These are phyloP conservation scores for Blastomussa wellsi DNA, from an alignment of 92 coral and sea anemone species.

Conservation along the genomic window DNA sequence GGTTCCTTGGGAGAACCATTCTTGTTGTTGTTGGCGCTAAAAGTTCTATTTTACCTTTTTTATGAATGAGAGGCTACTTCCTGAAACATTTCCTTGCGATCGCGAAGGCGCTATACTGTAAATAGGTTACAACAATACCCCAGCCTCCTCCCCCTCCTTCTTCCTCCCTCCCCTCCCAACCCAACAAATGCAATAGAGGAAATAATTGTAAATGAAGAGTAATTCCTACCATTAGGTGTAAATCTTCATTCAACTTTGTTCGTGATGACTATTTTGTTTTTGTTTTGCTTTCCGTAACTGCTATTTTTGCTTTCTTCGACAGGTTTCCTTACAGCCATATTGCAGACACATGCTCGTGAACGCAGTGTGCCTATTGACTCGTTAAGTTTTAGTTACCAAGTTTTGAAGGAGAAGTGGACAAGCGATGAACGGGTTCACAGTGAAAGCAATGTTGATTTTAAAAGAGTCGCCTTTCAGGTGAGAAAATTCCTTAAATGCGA, in stretches of 20 bases:
- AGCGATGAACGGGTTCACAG: constrained; percentile 57
- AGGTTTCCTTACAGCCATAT: constrained; percentile 94
- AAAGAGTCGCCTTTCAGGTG: constrained; percentile 84
- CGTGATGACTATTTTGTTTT: too few relatives aligned
- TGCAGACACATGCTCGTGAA: constrained; percentile 87
- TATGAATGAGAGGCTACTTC: too few relatives aligned
- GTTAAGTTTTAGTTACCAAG: constrained; percentile 73
- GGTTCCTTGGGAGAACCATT: too few relatives aligned
- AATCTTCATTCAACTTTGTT: too few relatives aligned
- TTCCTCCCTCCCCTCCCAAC: not conserved
- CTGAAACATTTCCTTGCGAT: too few relatives aligned
- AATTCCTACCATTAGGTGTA: too few relatives aligned
- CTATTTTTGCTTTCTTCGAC: not conserved
- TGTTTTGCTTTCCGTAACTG: too few relatives aligned
- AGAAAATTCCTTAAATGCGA: not conserved
- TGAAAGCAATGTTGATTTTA: constrained; percentile 78
- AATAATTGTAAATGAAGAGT: too few relatives aligned
- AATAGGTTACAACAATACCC: too few relatives aligned
- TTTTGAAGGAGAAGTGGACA: constrained; percentile 77
- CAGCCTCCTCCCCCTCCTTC: not conserved
- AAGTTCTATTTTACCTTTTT: too few relatives aligned
- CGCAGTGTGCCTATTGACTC: constrained; percentile 89
- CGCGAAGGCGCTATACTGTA: too few relatives aligned
- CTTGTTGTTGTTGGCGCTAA: too few relatives aligned
- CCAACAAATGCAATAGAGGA: not conserved